Conservation (phyloP, 1,140 invertebrate genomes). For the Lepidurus arcticus region DNA sequence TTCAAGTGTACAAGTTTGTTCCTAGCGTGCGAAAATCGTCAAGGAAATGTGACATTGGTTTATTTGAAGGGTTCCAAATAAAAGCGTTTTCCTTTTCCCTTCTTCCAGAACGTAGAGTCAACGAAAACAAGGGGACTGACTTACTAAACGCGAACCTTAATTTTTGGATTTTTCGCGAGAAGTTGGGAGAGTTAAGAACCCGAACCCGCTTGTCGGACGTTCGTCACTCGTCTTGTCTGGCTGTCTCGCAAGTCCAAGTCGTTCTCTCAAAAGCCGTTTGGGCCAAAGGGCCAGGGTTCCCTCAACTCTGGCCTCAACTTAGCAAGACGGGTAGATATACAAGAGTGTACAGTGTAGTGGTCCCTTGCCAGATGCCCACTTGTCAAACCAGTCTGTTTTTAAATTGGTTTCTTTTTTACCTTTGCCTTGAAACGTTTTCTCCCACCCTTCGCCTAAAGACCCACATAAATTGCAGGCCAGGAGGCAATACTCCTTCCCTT, state of each 20-base stretch:
- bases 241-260: background rate
- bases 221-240: conserved; percentile 8
- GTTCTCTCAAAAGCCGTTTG: background rate
- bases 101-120: too few species aligned
- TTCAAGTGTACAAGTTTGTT: background rate
- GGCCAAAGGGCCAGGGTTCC: background rate
- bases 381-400: conserved; percentile 14
- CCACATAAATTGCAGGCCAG: conserved; percentile 10
- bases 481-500: background rate
- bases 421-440: background rate
- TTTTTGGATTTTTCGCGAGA: background rate
- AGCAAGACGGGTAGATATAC: background rate
- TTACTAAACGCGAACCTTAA: too few species aligned
- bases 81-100: background rate
- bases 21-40: background rate
- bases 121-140: too few species aligned
- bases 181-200: background rate
- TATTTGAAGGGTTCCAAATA: background rate
- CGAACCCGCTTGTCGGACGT: conserved; percentile 13
- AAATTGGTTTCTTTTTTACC: background rate
- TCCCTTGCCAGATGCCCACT: conserved; percentile 17
- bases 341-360: too few species aligned
- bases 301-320: conserved; percentile 12
- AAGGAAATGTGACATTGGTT: background rate
- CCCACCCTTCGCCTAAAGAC: conserved; percentile 14